A percentile compares a stretch with the other conserved stretches of the same genome.
These are phyloP conservation scores for Diadema setosum DNA, from an alignment of 35 echinoderm and acorn worm genomes.

Conservation along the genomic window DNA sequence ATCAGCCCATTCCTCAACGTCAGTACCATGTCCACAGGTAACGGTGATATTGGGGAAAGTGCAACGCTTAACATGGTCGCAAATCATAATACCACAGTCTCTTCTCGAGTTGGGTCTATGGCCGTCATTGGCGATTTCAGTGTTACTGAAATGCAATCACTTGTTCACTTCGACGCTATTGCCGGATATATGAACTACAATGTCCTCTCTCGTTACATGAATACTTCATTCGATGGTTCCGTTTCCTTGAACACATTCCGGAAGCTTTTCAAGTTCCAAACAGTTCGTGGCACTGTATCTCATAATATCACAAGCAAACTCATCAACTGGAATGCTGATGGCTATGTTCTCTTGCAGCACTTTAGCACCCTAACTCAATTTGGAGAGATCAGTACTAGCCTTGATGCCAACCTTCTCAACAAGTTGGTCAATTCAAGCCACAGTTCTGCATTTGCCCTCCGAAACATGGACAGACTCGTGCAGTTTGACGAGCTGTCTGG, in stretches of 20 bases:
- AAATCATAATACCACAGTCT: neutral
- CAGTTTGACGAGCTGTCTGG: neutral
- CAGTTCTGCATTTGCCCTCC: neutral
- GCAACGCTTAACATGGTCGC: neutral
- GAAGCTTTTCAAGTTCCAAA: constrained; percentile 38
- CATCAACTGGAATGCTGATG: neutral
- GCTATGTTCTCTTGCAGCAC: neutral
- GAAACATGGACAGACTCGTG: neutral
- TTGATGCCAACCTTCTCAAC: neutral
- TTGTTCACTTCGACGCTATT: constrained; percentile 29
- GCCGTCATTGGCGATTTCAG: constrained; percentile 41
- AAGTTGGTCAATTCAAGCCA: neutral
- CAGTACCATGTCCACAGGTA: neutral
- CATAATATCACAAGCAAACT: neutral
- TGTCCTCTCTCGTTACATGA: neutral
- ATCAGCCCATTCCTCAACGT: neutral
- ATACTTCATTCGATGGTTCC: neutral
- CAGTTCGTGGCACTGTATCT: neutral
- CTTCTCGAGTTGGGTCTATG: constrained; percentile 36
- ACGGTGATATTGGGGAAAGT: neutral
- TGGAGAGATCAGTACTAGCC: neutral
- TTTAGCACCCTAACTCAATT: neutral
- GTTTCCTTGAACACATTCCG: constrained; percentile 48
- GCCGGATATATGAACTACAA: constrained; percentile 14
- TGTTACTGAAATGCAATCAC: constrained; percentile 39